phyloP scores from a whole-genome alignment of 2,113 vertebrate genomes.

The Myotis yumanensis region DNA sequence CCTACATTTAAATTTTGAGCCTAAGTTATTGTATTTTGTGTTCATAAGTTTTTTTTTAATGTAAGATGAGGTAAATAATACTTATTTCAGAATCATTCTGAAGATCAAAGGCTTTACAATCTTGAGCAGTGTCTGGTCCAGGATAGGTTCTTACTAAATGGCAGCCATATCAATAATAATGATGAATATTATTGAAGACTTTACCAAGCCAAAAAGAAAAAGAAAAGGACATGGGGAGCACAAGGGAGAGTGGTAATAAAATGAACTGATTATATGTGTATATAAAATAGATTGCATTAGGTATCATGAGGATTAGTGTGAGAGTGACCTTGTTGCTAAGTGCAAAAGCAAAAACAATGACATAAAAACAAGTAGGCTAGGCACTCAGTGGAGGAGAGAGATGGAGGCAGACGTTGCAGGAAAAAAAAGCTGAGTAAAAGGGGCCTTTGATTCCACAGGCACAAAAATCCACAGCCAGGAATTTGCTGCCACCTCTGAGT shows the following conservation, averaged over 20 bases:
- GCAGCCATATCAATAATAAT: not conserved
- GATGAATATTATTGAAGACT: not conserved
- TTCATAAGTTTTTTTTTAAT: not conserved
- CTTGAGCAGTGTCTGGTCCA: not conserved
- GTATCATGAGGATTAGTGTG: conserved; percentile 60
- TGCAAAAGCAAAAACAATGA: conserved; percentile 71
- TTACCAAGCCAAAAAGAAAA: not conserved
- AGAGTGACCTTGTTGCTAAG: conserved; percentile 75
- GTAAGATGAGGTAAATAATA: not conserved
- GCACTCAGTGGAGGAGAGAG: conserved; percentile 39
- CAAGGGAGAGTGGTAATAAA: not conserved
- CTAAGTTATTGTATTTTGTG: not conserved
- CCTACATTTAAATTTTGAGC: not conserved
- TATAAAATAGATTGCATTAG: conserved; percentile 5
- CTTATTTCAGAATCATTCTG: not conserved
- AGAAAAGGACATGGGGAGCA: not conserved
- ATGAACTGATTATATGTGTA: not conserved
- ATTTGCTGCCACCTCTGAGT: conserved; percentile 81
- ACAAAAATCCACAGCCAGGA: conserved; percentile 78
- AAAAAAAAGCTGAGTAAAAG: conserved; percentile 64
- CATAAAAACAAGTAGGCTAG: conserved; percentile 60
- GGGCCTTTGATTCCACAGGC: conserved; percentile 80
- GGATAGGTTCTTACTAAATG: conserved; percentile 20
- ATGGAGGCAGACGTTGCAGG: conserved; percentile 25
- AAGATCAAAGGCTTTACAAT: conserved; percentile 34